phyloP scores from a whole-genome alignment of 2,888 invertebrate genomes.

The Torymus aiolomorphi region DNA sequence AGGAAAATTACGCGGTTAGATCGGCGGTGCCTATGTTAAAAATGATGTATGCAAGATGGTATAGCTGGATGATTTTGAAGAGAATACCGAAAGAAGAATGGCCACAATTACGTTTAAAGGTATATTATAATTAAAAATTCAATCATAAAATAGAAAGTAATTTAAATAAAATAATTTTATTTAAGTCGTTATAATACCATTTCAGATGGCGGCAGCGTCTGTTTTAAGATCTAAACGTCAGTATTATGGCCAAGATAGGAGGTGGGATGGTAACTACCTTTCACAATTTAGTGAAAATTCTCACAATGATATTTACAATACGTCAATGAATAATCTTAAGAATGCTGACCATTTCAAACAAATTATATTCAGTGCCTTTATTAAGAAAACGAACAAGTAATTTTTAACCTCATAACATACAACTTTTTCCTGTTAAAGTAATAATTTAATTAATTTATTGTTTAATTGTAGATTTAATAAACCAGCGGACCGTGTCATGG shows the following conservation, averaged over 20 bases:
- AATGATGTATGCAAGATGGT: constrained; percentile 87
- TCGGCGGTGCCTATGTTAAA: constrained; percentile 80
- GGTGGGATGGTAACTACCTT: constrained; percentile 92
- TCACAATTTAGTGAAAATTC: constrained; percentile 82
- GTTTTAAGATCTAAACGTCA: constrained; percentile 82
- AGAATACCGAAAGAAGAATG: constrained; percentile 89
- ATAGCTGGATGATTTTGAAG: constrained; percentile 90
- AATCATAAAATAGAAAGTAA: background rate
- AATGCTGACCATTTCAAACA: constrained; percentile 81
- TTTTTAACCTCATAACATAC: background rate
- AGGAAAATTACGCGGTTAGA: constrained; percentile 83
- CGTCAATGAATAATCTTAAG: constrained; percentile 82
- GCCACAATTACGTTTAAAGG: constrained; percentile 89
- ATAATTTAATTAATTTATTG: constrained; percentile 4
- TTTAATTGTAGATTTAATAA: constrained; percentile 79
- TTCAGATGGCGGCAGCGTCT: constrained; percentile 83
- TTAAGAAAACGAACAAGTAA: constrained; percentile 72
- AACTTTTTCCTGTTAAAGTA: background rate
- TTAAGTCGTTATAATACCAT: background rate
- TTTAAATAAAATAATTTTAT: background rate
- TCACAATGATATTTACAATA: constrained; percentile 81
- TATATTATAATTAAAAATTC: constrained; percentile 59
- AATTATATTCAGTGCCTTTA: constrained; percentile 75
- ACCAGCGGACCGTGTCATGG: constrained; percentile 90
- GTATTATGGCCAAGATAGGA: constrained; percentile 86